Base-by-base conservation (phyloP, 2,888 invertebrate genomes). In the Nysson spinosus region DNA sequence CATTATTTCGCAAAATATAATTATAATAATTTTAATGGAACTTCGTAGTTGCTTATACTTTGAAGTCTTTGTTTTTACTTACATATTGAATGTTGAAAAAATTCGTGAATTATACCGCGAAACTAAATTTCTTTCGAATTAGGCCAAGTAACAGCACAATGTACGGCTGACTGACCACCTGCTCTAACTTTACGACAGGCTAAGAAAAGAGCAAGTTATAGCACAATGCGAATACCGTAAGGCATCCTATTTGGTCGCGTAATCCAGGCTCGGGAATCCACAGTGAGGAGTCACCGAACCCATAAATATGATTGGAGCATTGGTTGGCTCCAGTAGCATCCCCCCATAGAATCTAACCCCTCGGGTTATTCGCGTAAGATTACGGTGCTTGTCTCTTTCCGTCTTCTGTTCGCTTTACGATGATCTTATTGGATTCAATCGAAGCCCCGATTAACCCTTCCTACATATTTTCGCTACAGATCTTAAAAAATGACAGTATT, bases 291-390 rank as follows among this genome's bases (percentile, higher is more conserved):
- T 69, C 72, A 72, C 67, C 57, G 70, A 75, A 66, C 72, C 82
- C 82, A 85, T 86, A 86, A 86, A 86, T 85, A 86, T 86, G 85
- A 86, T 86, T 84, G 83, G 83, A 77, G 75, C 71, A 76, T 75
- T 77, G 75, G 69, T 74, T 75, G 74, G 77, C 61, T 72, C 70
- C 65, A 52, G 32, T 52, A 52, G 55, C 62, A 67, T 75, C 67
- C 61, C 57, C 69, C 66, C 50, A 63, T 44, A 56, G 65, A 67
- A 69, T 64, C 72, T 67, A 72, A 75, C 72, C 78, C 73, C 71
- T 69, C 70, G 56, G 61, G 70, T 76, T 76, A 83, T 81, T 82
- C 78, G 73, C 78, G 60, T 78, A 56, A 77, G 78, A 82, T 83
- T 82, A 83, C 81, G 68, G 67, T 77, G 58, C 81, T 75, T 78